Percentiles rank a stretch among this genome's conserved stretches.
Conservation (phyloP, 2,888 invertebrate species). For the Rambutsinella grinnellia region DNA sequence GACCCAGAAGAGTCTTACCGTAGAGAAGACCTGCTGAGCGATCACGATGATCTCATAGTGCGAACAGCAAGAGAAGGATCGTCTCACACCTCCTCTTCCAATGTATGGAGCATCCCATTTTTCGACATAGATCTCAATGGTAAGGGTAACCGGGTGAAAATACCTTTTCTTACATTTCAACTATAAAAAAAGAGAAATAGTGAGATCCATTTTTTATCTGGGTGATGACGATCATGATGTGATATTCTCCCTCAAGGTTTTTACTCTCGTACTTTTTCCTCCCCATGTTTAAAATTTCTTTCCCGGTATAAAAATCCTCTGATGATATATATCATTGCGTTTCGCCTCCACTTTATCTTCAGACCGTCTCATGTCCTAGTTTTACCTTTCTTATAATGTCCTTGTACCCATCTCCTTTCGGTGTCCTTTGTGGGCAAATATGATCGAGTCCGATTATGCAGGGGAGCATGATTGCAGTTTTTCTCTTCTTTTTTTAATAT, state of each 20-base stretch:
- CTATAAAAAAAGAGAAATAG: neutral
- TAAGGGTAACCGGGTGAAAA: neutral
- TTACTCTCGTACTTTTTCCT: neutral
- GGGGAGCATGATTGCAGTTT: too few species aligned
- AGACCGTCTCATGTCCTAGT: neutral
- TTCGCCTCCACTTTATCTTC: neutral
- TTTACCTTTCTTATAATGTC: too few species aligned
- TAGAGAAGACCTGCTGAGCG: constrained; percentile 42
- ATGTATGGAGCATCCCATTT: neutral
- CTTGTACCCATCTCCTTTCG: too few species aligned
- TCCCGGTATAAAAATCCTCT: constrained; percentile 22
- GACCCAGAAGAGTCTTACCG: constrained; percentile 33
- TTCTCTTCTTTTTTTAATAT: too few species aligned
- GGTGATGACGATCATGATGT: constrained; percentile 2
- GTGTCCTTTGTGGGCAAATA: too few species aligned
- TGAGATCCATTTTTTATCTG: too few species aligned
- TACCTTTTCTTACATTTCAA: neutral
- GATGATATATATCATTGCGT: constrained; percentile 12
- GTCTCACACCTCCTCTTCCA: constrained; percentile 3
- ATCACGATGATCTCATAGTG: constrained; percentile 27
- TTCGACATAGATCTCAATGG: constrained; percentile 12
- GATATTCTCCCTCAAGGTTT: neutral
- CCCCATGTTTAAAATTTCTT: constrained; percentile 18
- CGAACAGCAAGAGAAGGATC: neutral
- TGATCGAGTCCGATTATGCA: too few species aligned